Evolutionary conservation across 2,888 invertebrate genomes (phyloP).

Genomic region (Andrena dorsata): DNA sequence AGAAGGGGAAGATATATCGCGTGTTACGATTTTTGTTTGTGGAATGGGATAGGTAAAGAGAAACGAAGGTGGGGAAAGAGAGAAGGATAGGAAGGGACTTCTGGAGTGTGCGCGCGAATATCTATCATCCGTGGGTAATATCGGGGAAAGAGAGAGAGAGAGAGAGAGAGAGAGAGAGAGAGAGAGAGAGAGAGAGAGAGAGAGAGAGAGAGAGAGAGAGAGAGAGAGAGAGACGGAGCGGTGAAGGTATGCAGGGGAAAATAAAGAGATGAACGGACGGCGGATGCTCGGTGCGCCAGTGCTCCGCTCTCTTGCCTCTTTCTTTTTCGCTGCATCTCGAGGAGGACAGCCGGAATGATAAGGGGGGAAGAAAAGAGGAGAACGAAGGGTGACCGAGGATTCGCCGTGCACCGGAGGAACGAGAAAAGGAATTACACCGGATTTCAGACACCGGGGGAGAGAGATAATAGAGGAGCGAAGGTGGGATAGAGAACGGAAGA

Average conservation of each 20-base stretch:
- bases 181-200: background rate
- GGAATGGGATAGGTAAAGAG: constrained; percentile 10
- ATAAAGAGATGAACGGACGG: constrained; percentile 44
- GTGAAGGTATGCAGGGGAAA: constrained; percentile 26
- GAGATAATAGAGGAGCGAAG: background rate
- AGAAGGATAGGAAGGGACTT: constrained; percentile 40
- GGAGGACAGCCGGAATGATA: constrained; percentile 56
- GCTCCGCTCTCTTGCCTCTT: constrained; percentile 42
- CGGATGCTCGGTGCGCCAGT: constrained; percentile 8
- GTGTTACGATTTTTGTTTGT: constrained; percentile 59
- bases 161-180: background rate
- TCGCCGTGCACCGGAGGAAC: background rate
- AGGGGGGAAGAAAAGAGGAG: constrained; percentile 52
- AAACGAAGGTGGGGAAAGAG: constrained; percentile 1
- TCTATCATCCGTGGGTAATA: constrained; percentile 46
- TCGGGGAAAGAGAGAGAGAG: background rate
- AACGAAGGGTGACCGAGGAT: constrained; percentile 37
- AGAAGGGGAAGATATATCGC: constrained; percentile 58
- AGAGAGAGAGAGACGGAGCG: background rate
- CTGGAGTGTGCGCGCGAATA: constrained; percentile 50
- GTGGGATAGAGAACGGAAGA: constrained; percentile 32
- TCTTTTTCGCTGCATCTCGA: constrained; percentile 50
- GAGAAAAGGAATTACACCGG: background rate
- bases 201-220: background rate
- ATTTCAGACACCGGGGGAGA: constrained; percentile 31